Evolutionary conservation across 2,888 invertebrate genomes (phyloP).

Genomic region (Alloscopus bannaensis): DNA sequence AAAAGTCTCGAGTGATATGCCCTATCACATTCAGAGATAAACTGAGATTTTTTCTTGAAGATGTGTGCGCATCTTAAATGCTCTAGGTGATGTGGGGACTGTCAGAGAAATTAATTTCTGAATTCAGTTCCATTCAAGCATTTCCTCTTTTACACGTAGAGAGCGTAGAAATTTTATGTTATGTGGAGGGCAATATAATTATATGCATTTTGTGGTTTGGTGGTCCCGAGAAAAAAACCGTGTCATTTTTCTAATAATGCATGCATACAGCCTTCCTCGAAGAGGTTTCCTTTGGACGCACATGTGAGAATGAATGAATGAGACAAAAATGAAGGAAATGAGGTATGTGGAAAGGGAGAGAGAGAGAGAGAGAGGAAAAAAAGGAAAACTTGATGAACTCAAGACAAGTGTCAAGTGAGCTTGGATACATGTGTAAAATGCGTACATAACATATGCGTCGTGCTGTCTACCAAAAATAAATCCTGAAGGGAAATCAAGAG

Average conservation of each 20-base stretch:
- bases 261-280: constrained; percentile 7
- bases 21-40: neutral
- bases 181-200: no score
- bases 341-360: constrained; percentile 1
- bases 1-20: neutral
- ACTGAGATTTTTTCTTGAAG: neutral
- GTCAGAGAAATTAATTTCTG: constrained; percentile 60
- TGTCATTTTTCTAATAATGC: constrained; percentile 44
- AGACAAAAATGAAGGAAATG: constrained; percentile 13
- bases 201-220: constrained; percentile 24
- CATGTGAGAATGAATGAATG: constrained; percentile 42
- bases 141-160: neutral
- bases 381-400: constrained; percentile 39
- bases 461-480: constrained; percentile 18
- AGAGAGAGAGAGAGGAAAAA: no score
- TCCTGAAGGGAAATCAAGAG: neutral
- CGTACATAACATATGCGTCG: constrained; percentile 6
- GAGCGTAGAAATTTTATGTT: neutral
- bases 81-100: constrained; percentile 39
- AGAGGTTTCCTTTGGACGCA: neutral
- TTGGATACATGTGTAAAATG: neutral
- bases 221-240: constrained; percentile 47
- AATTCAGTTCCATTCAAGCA: constrained; percentile 57
- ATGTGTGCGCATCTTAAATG: constrained; percentile 6
- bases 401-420: constrained; percentile 38